A percentile compares a stretch with the other conserved stretches of the same genome.
Conservation (phyloP, 2,797 vertebrate genomes). For the Nannoperca australis region DNA sequence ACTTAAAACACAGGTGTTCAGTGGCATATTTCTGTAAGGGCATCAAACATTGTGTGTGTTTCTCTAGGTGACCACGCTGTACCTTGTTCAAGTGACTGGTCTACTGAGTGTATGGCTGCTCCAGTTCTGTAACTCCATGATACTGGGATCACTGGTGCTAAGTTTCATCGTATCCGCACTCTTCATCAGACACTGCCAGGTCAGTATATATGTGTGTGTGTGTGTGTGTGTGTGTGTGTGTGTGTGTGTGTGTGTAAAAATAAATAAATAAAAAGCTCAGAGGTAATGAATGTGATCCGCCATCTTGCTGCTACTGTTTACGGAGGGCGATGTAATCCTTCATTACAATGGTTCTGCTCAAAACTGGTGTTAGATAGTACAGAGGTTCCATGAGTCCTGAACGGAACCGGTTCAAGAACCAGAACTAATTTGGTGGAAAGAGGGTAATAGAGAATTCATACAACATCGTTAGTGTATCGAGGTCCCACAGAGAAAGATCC, state of each 20-base stretch:
- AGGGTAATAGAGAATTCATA: neutral
- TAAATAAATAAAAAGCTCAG: no score
- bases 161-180: slow-evolving; percentile 93
- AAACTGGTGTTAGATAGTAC: no score
- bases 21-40: neutral
- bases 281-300: no score
- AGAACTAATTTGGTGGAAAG: no score
- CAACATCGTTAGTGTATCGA: neutral
- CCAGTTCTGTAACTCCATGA: slow-evolving; percentile 98
- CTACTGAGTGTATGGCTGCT: slow-evolving; percentile 93
- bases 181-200: slow-evolving; percentile 91
- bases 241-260: slow-evolving; percentile 7
- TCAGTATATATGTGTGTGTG: slow-evolving; percentile 62
- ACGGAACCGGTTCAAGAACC: no score
- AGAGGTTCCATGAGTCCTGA: no score
- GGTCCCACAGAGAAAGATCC: slow-evolving; percentile 3
- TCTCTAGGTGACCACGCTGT: slow-evolving; percentile 88
- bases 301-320: no score
- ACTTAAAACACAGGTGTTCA: neutral
- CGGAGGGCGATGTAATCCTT: no score
- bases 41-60: slow-evolving; percentile 17
- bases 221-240: no score
- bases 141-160: slow-evolving; percentile 93
- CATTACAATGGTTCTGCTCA: no score
- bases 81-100: slow-evolving; percentile 88